Evolutionary conservation across 2,888 invertebrate species (phyloP).

Genomic region (Brachyptera risi): DNA sequence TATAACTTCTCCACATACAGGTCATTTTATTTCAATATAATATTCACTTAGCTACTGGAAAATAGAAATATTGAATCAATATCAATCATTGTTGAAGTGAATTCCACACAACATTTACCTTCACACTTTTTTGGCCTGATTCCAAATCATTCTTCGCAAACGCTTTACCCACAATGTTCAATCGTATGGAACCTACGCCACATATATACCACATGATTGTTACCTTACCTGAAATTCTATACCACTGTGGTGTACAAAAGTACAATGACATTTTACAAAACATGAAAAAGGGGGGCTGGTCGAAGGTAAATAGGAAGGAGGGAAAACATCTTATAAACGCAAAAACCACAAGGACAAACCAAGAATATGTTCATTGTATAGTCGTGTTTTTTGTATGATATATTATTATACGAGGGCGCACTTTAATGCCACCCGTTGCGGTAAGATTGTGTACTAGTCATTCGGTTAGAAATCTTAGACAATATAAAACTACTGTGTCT

Average conservation of each 20-base stretch:
- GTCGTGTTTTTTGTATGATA: conserved; percentile 8
- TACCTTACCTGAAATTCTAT: conserved; percentile 5
- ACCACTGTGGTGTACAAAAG: not conserved
- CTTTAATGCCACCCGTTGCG: conserved; percentile 18
- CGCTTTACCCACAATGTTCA: not conserved
- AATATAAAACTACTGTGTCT: not conserved
- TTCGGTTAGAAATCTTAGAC: not conserved
- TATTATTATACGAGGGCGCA: conserved; percentile 10
- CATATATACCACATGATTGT: conserved; percentile 12
- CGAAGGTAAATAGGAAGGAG: conserved; percentile 24
- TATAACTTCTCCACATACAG: too few species aligned
- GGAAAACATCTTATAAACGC: conserved; percentile 8
- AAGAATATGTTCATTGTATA: not conserved
- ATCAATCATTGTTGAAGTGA: too few species aligned
- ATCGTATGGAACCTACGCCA: conserved; percentile 23
- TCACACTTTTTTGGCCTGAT: not conserved
- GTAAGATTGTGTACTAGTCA: conserved; percentile 1
- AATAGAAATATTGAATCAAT: too few species aligned
- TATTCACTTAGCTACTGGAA: too few species aligned
- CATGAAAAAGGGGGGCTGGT: conserved; percentile 13
- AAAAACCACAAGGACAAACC: conserved; percentile 26
- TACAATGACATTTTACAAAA: conserved; percentile 12
- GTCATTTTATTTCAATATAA: too few species aligned
- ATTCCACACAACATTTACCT: not conserved
- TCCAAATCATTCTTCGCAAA: not conserved